Percentiles rank a stretch among this genome's conserved stretches.
These are phyloP conservation scores for Luperina nickerlii DNA, from an alignment of 2,888 invertebrate genomes.

Conservation along the genomic window DNA sequence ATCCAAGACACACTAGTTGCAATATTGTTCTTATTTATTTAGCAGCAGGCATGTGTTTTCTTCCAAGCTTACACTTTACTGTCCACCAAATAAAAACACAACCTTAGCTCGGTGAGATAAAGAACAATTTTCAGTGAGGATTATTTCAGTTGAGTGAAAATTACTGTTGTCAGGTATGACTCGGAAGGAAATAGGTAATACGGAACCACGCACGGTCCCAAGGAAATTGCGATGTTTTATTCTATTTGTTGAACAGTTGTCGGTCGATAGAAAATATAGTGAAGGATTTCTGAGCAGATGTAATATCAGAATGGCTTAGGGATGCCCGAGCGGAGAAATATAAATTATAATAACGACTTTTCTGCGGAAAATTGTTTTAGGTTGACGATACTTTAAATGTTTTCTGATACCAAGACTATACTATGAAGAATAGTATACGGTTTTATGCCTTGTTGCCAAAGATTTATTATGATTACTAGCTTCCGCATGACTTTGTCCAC, in stretches of 20 bases:
- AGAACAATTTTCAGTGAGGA: constrained; percentile 53
- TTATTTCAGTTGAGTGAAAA: constrained; percentile 51
- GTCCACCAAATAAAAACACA: constrained; percentile 30
- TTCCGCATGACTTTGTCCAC: no score
- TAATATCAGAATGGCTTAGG: constrained; percentile 64
- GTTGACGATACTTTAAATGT: constrained; percentile 7
- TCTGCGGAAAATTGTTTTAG: constrained; percentile 17
- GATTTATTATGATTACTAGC: not conserved
- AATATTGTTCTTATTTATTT: constrained; percentile 81
- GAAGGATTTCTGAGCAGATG: constrained; percentile 71
- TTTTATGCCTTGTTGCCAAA: not conserved
- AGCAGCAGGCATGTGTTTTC: constrained; percentile 70
- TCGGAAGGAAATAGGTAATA: constrained; percentile 76
- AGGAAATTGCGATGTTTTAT: constrained; percentile 84
- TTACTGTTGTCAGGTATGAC: constrained; percentile 68
- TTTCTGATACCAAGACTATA: not conserved
- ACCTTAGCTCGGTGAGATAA: constrained; percentile 40
- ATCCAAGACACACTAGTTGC: constrained; percentile 71
- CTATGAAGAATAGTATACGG: not conserved
- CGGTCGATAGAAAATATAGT: constrained; percentile 75
- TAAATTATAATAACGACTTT: constrained; percentile 16
- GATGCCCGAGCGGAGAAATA: constrained; percentile 19
- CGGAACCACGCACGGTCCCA: constrained; percentile 75
- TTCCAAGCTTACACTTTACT: constrained; percentile 55
- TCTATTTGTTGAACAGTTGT: constrained; percentile 80